These are phyloP conservation scores for Hecatera dysodea DNA, from an alignment of 2,888 invertebrate species.

Conservation along the genomic window DNA sequence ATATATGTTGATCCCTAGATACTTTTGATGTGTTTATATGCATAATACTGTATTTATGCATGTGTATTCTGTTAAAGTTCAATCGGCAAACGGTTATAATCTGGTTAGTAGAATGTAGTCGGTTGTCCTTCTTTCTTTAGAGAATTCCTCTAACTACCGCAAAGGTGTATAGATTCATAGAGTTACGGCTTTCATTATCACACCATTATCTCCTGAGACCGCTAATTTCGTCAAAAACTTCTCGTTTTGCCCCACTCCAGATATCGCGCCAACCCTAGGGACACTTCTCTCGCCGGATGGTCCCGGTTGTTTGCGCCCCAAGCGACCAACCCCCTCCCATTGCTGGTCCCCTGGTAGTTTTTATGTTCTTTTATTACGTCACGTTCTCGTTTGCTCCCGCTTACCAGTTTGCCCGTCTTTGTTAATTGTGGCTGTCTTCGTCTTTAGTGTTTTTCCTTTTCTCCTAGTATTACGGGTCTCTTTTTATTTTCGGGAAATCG, in stretches of 20 bases:
- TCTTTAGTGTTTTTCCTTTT: slow-evolving; percentile 65
- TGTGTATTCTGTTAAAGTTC: too few species aligned
- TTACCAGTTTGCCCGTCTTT: slow-evolving; percentile 69
- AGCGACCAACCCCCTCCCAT: slow-evolving; percentile 64
- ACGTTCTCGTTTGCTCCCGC: slow-evolving; percentile 70
- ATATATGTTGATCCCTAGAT: too few species aligned
- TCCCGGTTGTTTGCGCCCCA: slow-evolving; percentile 70
- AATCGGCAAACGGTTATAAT: too few species aligned
- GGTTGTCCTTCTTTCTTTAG: too few species aligned
- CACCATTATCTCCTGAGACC: slow-evolving; percentile 1
- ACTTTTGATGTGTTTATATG: too few species aligned
- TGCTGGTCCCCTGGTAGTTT: slow-evolving; percentile 65
- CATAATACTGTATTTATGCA: too few species aligned
- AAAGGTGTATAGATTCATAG: background rate
- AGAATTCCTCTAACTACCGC: too few species aligned
- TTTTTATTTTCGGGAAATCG: slow-evolving; percentile 36
- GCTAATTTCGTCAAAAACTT: slow-evolving; percentile 42
- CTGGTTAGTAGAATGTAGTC: too few species aligned
- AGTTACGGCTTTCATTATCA: background rate
- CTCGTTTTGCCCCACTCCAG: background rate
- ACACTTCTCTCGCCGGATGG: slow-evolving; percentile 62
- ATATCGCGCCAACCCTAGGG: slow-evolving; percentile 49
- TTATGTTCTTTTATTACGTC: slow-evolving; percentile 71
- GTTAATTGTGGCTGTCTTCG: slow-evolving; percentile 74
- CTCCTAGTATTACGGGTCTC: slow-evolving; percentile 41